Conservation (phyloP, 2,888 invertebrate genomes). For the Calameuta idolon region DNA sequence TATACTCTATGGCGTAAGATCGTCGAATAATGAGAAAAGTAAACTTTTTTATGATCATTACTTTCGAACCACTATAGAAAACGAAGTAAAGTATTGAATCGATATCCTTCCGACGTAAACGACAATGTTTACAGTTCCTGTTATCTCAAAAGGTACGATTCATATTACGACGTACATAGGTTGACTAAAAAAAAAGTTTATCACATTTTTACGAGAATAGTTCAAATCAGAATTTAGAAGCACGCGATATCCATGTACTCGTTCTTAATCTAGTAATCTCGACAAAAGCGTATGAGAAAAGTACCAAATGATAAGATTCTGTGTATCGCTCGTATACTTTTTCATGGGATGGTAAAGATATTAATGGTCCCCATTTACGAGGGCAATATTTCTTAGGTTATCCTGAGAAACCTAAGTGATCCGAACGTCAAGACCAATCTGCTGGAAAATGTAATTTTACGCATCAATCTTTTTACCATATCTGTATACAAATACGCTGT, state of each 20-base stretch:
- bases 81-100: not conserved
- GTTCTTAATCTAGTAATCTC: not conserved
- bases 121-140: not conserved
- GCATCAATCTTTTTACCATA: too few species aligned
- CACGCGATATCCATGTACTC: not conserved
- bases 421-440: not conserved
- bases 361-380: not conserved
- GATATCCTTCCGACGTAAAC: not conserved
- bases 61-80: not conserved
- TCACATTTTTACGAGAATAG: not conserved
- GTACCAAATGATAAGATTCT: not conserved
- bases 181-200: not conserved
- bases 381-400: not conserved
- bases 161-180: not conserved
- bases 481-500: not conserved
- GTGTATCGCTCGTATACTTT: not conserved
- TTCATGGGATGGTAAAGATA: not conserved
- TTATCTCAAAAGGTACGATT: not conserved
- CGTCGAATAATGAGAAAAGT: not conserved
- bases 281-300: not conserved
- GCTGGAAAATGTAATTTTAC: not conserved
- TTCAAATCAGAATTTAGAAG: not conserved
- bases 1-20: not conserved
- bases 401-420: not conserved
- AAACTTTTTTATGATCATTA: not conserved